Base-by-base conservation (phyloP, 2,797 vertebrate genomes). In the Vultur gryphus region DNA sequence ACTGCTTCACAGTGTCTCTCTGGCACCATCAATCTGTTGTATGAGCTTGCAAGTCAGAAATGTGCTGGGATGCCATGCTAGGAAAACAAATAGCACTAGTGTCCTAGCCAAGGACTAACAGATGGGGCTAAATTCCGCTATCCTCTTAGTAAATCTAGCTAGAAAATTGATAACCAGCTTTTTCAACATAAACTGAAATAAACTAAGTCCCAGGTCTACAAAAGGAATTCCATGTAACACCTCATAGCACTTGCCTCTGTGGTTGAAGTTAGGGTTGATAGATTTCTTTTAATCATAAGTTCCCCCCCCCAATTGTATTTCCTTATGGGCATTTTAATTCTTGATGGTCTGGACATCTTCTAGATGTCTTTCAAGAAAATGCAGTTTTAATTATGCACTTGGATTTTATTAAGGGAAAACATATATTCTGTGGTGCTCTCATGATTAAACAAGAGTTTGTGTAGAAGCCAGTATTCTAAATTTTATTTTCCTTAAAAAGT, bases 61-160 rank as follows among this genome's bases (percentile, higher is more conserved):
- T 11, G 49, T 79, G 75, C 87, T 85, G 81, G 73, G 77, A 52
- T 89, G 92, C 84, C 75, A 41, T 0, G 62, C 81, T 82, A 89
- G 75, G 52, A 87, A 92, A 94, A 97, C 89, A 92, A 95, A 93
- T 48, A 93, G 87, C 87, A 16, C 82, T 11, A 15, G 6, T 92
- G 89, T 78, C 94, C 89, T 81, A 67, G 96, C 84, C 92, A 95
- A 78, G 92, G 96, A 92, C 92, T 92, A 81, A 75, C 91, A 95
- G 91, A 83, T 93, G 94, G 91, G 89, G 72, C 23, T 31, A 57
- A 77, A 46, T 69, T 92, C 91, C 93, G 54, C 92, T 86, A 17
- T 48, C 57, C 49, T 59, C 31, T 51, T 54, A 31, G 16, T 29
- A 71, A 83, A 85, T 64, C 78, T 20, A 78, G 82, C 87, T 59